These are phyloP conservation scores for Naja naja DNA, from an alignment of 2,113 vertebrate genomes.

Conservation along the genomic window DNA sequence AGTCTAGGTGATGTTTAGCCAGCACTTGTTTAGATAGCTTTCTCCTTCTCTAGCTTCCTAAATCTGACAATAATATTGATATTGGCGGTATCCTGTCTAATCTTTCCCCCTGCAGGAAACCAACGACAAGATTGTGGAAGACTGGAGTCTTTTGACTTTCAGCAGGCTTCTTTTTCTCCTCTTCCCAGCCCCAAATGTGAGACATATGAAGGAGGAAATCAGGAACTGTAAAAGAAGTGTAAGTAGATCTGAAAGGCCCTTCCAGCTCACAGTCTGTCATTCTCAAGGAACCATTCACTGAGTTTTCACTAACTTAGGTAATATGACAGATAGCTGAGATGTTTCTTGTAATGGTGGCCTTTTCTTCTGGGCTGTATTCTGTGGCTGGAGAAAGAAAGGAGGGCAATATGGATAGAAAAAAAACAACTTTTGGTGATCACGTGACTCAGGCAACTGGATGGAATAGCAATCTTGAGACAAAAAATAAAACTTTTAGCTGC, in stretches of 20 bases:
- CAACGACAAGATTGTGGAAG: slow-evolving; percentile 76
- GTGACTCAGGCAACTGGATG: background rate
- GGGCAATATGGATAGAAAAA: slow-evolving; percentile 25
- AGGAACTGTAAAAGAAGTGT: slow-evolving; percentile 77
- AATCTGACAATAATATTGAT: slow-evolving; percentile 59
- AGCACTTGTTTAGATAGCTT: background rate
- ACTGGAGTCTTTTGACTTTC: slow-evolving; percentile 80
- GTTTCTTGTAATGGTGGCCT: slow-evolving; percentile 60
- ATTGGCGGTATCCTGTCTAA: slow-evolving; percentile 50
- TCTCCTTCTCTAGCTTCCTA: background rate
- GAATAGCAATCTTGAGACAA: slow-evolving; percentile 4
- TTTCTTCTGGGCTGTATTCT: slow-evolving; percentile 64
- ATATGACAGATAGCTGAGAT: slow-evolving; percentile 68
- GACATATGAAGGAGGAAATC: slow-evolving; percentile 69
- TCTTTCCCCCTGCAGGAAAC: slow-evolving; percentile 68
- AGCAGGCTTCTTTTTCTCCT: slow-evolving; percentile 65
- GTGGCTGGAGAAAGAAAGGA: background rate
- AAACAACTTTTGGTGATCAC: slow-evolving; percentile 25
- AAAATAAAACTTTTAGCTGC: background rate
- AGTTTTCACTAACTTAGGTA: slow-evolving; percentile 65
- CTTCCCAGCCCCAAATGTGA: slow-evolving; percentile 69
- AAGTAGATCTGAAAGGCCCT: slow-evolving; percentile 73
- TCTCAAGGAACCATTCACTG: slow-evolving; percentile 67
- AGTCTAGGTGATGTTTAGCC: background rate
- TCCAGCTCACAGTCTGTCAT: slow-evolving; percentile 68